Percentiles rank a stretch among this genome's conserved stretches.
These are phyloP conservation scores for Cyanoliseus patagonus DNA, from an alignment of 2,113 vertebrate species.

Conservation along the genomic window DNA sequence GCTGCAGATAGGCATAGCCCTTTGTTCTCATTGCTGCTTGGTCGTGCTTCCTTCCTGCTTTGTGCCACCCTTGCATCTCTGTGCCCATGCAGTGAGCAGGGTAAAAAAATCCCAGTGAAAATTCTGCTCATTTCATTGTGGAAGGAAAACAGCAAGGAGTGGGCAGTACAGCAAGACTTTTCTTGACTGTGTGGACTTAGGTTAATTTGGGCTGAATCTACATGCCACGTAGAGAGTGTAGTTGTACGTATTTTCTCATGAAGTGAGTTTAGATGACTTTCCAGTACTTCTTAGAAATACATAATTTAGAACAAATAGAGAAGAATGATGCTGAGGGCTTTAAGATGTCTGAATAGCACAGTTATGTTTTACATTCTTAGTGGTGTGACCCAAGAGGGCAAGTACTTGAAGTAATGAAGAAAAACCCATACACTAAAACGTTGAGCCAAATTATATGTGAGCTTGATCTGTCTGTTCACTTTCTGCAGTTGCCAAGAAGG, in stretches of 20 bases:
- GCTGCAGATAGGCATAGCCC: not conserved
- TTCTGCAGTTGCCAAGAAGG: conserved; percentile 32
- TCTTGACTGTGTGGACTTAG: not conserved
- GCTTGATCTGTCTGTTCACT: conserved; percentile 25
- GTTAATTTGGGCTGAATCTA: not conserved
- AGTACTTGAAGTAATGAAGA: not conserved
- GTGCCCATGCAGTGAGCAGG: not conserved
- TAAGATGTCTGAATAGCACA: not conserved
- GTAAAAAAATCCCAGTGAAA: not conserved
- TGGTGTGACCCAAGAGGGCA: not conserved
- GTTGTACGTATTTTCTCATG: not conserved
- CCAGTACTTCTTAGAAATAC: not conserved
- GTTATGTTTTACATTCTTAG: not conserved
- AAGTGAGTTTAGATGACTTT: not conserved
- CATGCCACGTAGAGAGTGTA: not conserved
- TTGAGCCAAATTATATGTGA: not conserved
- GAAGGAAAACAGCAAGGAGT: not conserved
- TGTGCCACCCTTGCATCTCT: not conserved
- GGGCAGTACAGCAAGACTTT: not conserved
- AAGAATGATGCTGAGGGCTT: not conserved
- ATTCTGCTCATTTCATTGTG: not conserved
- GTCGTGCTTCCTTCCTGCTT: not conserved
- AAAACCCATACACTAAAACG: not conserved
- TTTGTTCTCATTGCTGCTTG: not conserved
- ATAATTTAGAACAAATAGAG: not conserved